Evolutionary conservation across 1,140 invertebrate species (phyloP).

Genomic region (Drosophila kohkoa): DNA sequence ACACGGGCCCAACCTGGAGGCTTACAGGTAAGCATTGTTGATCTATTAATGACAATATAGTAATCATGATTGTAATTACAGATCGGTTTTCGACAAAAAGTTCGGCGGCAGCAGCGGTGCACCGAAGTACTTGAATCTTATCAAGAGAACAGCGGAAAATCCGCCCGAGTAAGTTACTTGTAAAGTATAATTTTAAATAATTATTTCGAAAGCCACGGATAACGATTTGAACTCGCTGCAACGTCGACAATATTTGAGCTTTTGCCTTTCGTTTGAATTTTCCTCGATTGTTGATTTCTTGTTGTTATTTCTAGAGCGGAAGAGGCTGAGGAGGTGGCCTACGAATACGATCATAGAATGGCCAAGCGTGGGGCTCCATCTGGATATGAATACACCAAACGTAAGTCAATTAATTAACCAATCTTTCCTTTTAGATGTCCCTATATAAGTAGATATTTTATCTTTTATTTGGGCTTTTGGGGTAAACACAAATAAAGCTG

Average conservation of each 20-base stretch:
- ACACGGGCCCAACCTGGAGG: slow-evolving; percentile 66
- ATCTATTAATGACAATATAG: not conserved
- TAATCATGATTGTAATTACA: slow-evolving; percentile 16
- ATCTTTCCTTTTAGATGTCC: not conserved
- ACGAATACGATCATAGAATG: slow-evolving; percentile 74
- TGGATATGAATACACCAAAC: slow-evolving; percentile 73
- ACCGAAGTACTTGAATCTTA: slow-evolving; percentile 68
- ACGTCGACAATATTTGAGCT: slow-evolving; percentile 22
- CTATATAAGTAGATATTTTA: not conserved
- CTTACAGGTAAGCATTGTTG: slow-evolving; percentile 53
- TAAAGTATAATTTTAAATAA: slow-evolving; percentile 78
- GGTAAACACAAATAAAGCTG: slow-evolving; percentile 28
- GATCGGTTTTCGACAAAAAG: slow-evolving; percentile 76
- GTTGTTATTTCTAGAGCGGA: slow-evolving; percentile 63
- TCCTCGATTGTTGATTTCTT: slow-evolving; percentile 15
- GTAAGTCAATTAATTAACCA: slow-evolving; percentile 53
- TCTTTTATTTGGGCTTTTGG: slow-evolving; percentile 6
- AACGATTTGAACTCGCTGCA: not conserved
- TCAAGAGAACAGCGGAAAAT: slow-evolving; percentile 75
- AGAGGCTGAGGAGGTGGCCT: slow-evolving; percentile 68
- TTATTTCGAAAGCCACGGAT: slow-evolving; percentile 17
- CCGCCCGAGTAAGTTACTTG: slow-evolving; percentile 81
- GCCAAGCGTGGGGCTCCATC: slow-evolving; percentile 59
- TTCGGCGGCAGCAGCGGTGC: slow-evolving; percentile 59
- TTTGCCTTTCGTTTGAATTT: slow-evolving; percentile 1